phyloP scores from a whole-genome alignment of 2,113 vertebrate species.

The Hucho hucho region DNA sequence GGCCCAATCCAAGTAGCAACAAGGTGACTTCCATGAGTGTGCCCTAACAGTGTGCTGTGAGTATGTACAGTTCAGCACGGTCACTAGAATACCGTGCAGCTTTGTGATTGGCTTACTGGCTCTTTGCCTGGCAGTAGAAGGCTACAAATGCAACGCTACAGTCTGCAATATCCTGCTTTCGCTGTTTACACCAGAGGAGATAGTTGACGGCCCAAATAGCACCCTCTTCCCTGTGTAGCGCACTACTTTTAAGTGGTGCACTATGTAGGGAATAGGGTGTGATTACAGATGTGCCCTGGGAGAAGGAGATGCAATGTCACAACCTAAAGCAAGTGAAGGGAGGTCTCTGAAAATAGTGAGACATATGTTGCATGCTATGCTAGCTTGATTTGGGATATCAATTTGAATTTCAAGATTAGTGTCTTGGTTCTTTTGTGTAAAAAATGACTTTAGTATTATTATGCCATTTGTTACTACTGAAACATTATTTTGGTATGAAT shows the following conservation, averaged over 20 bases:
- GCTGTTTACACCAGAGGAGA: conserved; percentile 39
- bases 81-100: neutral
- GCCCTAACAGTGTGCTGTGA: conserved; percentile 3
- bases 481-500: conserved; percentile 65
- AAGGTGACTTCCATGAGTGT: conserved; percentile 70
- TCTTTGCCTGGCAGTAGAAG: conserved; percentile 33
- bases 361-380: conserved; percentile 72
- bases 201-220: conserved; percentile 14
- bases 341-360: conserved; percentile 17
- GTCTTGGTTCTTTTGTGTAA: conserved; percentile 73
- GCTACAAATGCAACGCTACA: conserved; percentile 39
- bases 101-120: conserved; percentile 34
- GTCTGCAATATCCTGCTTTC: conserved; percentile 40
- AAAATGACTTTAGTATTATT: conserved; percentile 76
- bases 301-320: conserved; percentile 33
- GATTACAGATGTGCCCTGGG: neutral
- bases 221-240: too few species aligned
- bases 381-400: conserved; percentile 75
- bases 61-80: conserved; percentile 26
- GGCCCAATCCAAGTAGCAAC: conserved; percentile 68
- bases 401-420: conserved; percentile 87
- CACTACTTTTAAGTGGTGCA: too few species aligned
- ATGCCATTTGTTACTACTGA: conserved; percentile 90
- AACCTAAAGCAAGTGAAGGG: conserved; percentile 26
- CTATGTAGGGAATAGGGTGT: too few species aligned